Evolutionary conservation across 2,888 invertebrate species (phyloP), one percentile per base, ranked within the genome.

Genomic region (Plemyria rubiginata): DNA sequence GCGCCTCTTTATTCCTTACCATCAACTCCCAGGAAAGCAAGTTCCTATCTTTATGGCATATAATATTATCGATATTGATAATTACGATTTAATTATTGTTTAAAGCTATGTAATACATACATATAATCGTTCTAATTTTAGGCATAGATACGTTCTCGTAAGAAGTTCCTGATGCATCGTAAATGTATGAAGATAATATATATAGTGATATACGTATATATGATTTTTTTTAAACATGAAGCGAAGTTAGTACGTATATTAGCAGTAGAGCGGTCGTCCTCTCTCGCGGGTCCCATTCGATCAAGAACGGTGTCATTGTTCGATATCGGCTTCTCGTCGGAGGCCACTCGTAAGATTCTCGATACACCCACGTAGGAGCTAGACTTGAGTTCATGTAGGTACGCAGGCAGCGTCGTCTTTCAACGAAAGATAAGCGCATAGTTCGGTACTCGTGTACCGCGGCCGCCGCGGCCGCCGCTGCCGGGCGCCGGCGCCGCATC

Each of bases 31-130:
- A 93, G 93, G 89, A 92, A 93, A 93, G 91, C 93, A 93, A 93
- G 93, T 93, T 93, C 93, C 93, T 93, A 93, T 93, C 93, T 93
- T 93, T 93, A 93, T 93, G 93, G 92, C 93, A 93, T 93, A 93
- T 93, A 93, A 93, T 93, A 93, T 92, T 93, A 93, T 93, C 92
- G 92, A 92, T 92, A 93, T 92, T 93, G 93, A 92, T 93, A 92
- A 93, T 92, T 93, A 93, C 93, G 92, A 91, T 93, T 92, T 92
- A 93, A 93, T 93, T 92, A 92, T 92, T 93, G 93, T 93, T 93
- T 93, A 93, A 93, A 92, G 93, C 93, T 93, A 93, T 93, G 93
- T 93, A 93, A 93, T 93, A 92, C 93, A 93, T 93, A 93, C 93
- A 91, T 93, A 93, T 93, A 93, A 93, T 93, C 93, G 92, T 92